Base-by-base conservation (phyloP, 2,888 invertebrate genomes). In the Stramonita haemastoma region DNA sequence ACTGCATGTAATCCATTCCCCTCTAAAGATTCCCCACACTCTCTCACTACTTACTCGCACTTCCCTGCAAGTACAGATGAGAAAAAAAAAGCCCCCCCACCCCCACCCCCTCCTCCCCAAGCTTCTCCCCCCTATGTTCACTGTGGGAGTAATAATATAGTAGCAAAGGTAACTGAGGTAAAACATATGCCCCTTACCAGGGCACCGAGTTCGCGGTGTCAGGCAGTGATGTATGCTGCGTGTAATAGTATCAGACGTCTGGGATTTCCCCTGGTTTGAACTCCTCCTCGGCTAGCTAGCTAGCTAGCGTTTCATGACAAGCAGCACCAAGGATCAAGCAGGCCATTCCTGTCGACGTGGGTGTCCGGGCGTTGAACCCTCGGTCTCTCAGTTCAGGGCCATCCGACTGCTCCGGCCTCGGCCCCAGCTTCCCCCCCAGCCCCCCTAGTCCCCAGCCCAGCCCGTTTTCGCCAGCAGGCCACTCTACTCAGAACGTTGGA, bases 281-380 rank as follows among this genome's bases (percentile, higher is more conserved):
- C 73, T 73, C 73, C 11, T n/a, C 73, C 22, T n/a, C n/a, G n/a
- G 73, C 73, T n/a, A 73, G 26, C 73, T 46, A n/a, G 46, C 46
- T 46, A 73, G 73, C 73, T n/a, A 73, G 26, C 73, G n/a, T 73
- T 73, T 73, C 70, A 73, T 73, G 70, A 73, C 70, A 11, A 73
- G 73, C 26, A n/a, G 26, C n/a, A n/a, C 73, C 73, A n/a, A 26
- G 26, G 26, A n/a, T n/a, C 73, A n/a, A 73, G 1, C 73, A 73
- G 73, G 73, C 73, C 73, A 73, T 73, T n/a, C n/a, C 73, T 46
- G n/a, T n/a, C n/a, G 73, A 73, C 73, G 73, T 73, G 73, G 73
- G 73, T n/a, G 73, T 29, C 73, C 73, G 73, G 73, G 73, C 73
- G 73, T 73, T 73, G 73, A 73, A 73, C 73, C 73, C n/a, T 73